Percentiles rank a stretch among this genome's conserved stretches.
Evolutionary conservation across 2,888 invertebrate species (phyloP).

Genomic region (Catocala sponsa): DNA sequence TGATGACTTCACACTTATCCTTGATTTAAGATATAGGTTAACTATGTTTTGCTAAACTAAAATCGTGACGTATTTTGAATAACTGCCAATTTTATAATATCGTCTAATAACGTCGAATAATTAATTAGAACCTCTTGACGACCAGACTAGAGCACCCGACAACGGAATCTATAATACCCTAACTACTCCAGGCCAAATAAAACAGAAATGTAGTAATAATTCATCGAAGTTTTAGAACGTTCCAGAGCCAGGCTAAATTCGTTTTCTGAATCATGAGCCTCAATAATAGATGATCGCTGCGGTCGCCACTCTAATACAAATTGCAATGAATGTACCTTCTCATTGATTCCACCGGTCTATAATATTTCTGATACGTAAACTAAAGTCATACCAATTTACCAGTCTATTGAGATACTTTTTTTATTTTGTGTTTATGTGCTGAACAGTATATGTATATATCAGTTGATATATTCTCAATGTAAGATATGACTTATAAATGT

Average conservation of each 20-base stretch:
- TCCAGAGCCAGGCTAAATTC: constrained; percentile 65
- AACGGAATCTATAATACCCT: constrained; percentile 42
- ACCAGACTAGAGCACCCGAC: constrained; percentile 30
- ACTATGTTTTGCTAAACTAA: constrained; percentile 66
- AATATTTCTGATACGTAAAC: constrained; percentile 6
- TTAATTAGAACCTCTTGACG: constrained; percentile 65
- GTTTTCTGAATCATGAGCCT: constrained; percentile 70
- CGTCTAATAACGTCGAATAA: constrained; percentile 70
- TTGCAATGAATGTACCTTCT: constrained; percentile 21
- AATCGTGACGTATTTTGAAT: constrained; percentile 68
- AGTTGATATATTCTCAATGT: too few species aligned
- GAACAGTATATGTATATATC: too few species aligned
- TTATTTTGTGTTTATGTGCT: too few species aligned
- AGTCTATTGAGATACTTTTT: too few species aligned
- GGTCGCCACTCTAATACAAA: constrained; percentile 51
- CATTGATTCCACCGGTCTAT: constrained; percentile 30
- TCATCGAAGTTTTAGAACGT: constrained; percentile 63
- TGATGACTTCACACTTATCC: constrained; percentile 52
- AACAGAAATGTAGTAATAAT: constrained; percentile 51
- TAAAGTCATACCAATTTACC: too few species aligned
- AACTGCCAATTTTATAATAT: constrained; percentile 63
- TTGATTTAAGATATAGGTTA: constrained; percentile 75
- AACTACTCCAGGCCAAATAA: constrained; percentile 44
- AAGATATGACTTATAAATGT: background rate
- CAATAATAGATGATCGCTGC: constrained; percentile 60